A percentile compares a stretch with the other conserved stretches of the same genome.
phyloP scores from a whole-genome alignment of 2,888 invertebrate genomes.

The Orchestes rusci region DNA sequence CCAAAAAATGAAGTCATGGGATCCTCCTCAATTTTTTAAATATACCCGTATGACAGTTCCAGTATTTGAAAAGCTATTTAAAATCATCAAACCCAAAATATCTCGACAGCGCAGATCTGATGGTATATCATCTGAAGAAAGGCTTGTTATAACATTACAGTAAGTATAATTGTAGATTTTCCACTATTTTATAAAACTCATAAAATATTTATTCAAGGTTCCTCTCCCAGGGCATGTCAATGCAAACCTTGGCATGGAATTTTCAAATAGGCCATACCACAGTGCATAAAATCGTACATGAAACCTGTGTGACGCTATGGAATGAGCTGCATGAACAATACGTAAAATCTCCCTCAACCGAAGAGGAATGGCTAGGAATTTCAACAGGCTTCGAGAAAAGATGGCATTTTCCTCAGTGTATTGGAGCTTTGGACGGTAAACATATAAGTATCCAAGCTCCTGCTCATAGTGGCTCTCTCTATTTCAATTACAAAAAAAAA shows the following conservation, averaged over 20 bases:
- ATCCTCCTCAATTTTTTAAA: slow-evolving; percentile 19
- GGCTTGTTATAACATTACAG: slow-evolving; percentile 20
- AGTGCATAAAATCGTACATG: slow-evolving; percentile 27
- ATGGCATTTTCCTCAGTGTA: slow-evolving; percentile 29
- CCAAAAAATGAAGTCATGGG: slow-evolving; percentile 16
- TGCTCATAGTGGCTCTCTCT: slow-evolving; percentile 28
- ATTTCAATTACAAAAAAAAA: slow-evolving; percentile 34
- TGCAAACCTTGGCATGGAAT: slow-evolving; percentile 14
- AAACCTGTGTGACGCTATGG: slow-evolving; percentile 24
- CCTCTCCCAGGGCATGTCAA: slow-evolving; percentile 8
- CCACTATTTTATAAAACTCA: not conserved
- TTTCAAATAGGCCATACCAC: slow-evolving; percentile 24
- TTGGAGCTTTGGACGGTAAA: slow-evolving; percentile 27
- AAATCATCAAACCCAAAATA: slow-evolving; percentile 1
- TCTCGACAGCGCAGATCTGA: slow-evolving; percentile 12
- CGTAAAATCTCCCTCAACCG: slow-evolving; percentile 22
- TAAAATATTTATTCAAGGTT: slow-evolving; percentile 7
- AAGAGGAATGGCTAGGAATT: slow-evolving; percentile 24
- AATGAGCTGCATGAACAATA: slow-evolving; percentile 10
- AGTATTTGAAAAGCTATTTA: slow-evolving; percentile 18
- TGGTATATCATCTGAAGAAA: slow-evolving; percentile 16
- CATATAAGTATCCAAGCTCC: slow-evolving; percentile 26
- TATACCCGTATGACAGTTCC: slow-evolving; percentile 19
- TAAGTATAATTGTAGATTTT: slow-evolving; percentile 9
- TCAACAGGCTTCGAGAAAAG: slow-evolving; percentile 18